Conservation (phyloP, 2,113 vertebrate species). For the Herpetotheres cachinnans region DNA sequence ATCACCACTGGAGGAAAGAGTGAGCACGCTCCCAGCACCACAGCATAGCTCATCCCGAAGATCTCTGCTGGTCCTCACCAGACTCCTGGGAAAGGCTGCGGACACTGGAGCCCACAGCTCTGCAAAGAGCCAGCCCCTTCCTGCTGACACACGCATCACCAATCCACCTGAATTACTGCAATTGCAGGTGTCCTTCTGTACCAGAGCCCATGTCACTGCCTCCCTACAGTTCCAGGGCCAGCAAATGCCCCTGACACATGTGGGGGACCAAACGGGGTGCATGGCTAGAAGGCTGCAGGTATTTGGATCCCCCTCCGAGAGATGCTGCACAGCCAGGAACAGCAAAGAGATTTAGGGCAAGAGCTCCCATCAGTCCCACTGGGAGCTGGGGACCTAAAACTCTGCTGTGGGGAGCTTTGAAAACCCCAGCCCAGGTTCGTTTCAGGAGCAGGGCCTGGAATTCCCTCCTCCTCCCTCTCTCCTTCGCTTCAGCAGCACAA, state of each 20-base stretch:
- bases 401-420: neutral
- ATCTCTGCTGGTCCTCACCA: neutral
- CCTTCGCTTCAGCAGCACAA: neutral
- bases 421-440: neutral
- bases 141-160: neutral
- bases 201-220: neutral
- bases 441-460: neutral
- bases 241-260: fast-evolving
- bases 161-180: neutral
- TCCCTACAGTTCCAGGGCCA: neutral
- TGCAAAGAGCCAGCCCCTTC: neutral
- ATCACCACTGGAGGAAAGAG: neutral
- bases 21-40: neutral
- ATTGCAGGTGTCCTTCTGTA: neutral
- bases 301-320: neutral
- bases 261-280: fast-evolving
- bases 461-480: neutral
- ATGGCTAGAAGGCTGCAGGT: neutral
- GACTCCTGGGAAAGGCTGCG: neutral
- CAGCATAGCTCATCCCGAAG: neutral
- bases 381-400: neutral
- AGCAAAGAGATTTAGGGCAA: neutral
- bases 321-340: neutral
- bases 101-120: neutral
- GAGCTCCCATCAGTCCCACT: neutral